phyloP scores from a whole-genome alignment of 2,797 vertebrate species.

The Pelochelys cantorii region DNA sequence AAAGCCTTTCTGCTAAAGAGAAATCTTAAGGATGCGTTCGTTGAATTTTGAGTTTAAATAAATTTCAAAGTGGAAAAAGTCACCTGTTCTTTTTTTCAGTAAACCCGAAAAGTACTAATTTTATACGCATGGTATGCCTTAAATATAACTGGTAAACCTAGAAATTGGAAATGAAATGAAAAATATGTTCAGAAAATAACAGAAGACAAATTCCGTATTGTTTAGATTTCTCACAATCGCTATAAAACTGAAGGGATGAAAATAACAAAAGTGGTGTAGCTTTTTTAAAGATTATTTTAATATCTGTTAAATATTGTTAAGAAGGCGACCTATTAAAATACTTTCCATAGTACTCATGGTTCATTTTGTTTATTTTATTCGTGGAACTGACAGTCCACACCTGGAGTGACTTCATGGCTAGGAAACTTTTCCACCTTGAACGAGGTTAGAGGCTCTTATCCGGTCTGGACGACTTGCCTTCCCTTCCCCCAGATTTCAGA shows the following conservation, averaged over 20 bases:
- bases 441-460: background rate
- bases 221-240: background rate
- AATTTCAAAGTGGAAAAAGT: slow-evolving; percentile 84
- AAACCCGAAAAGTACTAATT: slow-evolving; percentile 63
- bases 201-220: background rate
- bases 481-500: background rate
- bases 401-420: background rate
- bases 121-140: slow-evolving; percentile 51
- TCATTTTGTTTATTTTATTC: background rate
- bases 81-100: background rate
- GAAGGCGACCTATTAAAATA: background rate
- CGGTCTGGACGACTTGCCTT: background rate
- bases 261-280: slow-evolving; percentile 1
- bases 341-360: background rate
- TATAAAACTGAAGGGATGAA: background rate
- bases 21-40: slow-evolving; percentile 84
- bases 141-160: slow-evolving; percentile 37
- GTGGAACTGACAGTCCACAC: background rate
- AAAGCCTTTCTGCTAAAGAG: slow-evolving; percentile 88
- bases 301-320: background rate
- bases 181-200: slow-evolving; percentile 2
- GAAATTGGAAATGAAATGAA: slow-evolving; percentile 7
- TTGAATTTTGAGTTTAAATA: slow-evolving; percentile 91
- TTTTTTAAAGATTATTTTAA: slow-evolving; percentile 45
- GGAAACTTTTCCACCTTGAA: background rate